A percentile compares a stretch with the other conserved stretches of the same genome.
These are phyloP conservation scores for Ginglymostoma cirratum DNA, from an alignment of 2,113 vertebrate genomes.

Conservation along the genomic window DNA sequence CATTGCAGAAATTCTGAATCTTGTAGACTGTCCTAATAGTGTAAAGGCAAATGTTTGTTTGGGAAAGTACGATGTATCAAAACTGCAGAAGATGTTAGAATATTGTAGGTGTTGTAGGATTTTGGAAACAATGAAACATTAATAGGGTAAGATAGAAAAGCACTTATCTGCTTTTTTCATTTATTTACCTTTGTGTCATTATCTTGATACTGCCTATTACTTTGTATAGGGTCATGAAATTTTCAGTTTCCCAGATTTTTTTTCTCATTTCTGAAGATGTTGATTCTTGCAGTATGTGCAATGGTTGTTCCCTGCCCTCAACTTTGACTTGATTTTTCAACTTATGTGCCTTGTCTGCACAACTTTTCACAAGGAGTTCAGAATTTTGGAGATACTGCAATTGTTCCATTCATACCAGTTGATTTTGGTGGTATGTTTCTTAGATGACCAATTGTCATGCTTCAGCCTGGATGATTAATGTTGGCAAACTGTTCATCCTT, in stretches of 20 bases:
- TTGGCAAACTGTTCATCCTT: conserved; percentile 1
- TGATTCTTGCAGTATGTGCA: not conserved
- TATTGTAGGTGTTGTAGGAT: not conserved
- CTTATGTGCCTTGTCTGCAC: not conserved
- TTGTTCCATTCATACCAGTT: not conserved
- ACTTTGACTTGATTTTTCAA: not conserved
- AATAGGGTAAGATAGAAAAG: not conserved
- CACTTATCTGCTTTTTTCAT: not conserved
- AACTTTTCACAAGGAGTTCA: not conserved
- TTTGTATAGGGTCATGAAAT: not conserved
- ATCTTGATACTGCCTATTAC: not conserved
- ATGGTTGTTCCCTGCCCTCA: not conserved
- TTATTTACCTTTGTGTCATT: not conserved
- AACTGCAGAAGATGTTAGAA: not conserved
- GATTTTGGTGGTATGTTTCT: not conserved
- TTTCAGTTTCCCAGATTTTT: not conserved
- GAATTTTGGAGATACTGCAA: not conserved
- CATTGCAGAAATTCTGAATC: not conserved
- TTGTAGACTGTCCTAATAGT: too few species aligned
- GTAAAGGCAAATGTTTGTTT: not conserved
- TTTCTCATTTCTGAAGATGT: not conserved
- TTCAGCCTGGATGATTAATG: not conserved
- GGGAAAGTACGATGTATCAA: not conserved
- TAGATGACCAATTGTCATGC: not conserved
- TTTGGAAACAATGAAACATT: not conserved